A percentile compares a stretch with the other conserved stretches of the same genome.
These are phyloP conservation scores for Lerista edwardsae DNA, from an alignment of 2,797 vertebrate genomes.

Conservation along the genomic window DNA sequence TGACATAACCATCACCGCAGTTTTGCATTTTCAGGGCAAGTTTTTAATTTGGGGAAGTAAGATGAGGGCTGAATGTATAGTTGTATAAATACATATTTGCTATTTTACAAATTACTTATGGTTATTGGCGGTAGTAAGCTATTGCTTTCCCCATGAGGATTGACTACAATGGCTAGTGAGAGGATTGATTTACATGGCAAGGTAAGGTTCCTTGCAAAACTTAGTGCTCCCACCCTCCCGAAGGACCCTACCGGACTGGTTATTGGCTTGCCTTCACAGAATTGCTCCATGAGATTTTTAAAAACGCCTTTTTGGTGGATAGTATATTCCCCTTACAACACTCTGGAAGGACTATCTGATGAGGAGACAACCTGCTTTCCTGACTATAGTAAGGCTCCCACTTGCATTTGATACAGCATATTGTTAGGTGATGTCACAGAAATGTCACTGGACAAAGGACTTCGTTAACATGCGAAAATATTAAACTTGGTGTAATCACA, in stretches of 20 bases:
- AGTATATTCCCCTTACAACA: not conserved
- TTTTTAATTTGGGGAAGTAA: too few relatives aligned
- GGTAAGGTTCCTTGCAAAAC: too few relatives aligned
- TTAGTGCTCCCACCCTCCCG: too few relatives aligned
- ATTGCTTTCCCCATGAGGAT: too few relatives aligned
- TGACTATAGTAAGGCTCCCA: not conserved
- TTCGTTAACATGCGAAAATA: not conserved
- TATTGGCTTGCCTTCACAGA: not conserved
- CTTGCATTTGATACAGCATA: not conserved
- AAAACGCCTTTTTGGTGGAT: not conserved
- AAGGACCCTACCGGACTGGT: too few relatives aligned
- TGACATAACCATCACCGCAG: not conserved
- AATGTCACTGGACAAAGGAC: not conserved
- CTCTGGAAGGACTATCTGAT: too few relatives aligned
- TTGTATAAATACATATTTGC: too few relatives aligned
- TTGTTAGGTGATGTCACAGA: not conserved
- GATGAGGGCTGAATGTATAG: not conserved
- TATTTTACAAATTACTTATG: too few relatives aligned
- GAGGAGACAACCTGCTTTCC: too few relatives aligned
- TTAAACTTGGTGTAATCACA: not conserved
- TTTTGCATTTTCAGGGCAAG: not conserved
- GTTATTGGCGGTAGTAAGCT: too few relatives aligned
- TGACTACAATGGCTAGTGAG: too few relatives aligned
- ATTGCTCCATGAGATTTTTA: not conserved
- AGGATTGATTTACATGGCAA: too few relatives aligned